These are phyloP conservation scores for Pyrgus malvae DNA, from an alignment of 2,888 invertebrate genomes.

Conservation along the genomic window DNA sequence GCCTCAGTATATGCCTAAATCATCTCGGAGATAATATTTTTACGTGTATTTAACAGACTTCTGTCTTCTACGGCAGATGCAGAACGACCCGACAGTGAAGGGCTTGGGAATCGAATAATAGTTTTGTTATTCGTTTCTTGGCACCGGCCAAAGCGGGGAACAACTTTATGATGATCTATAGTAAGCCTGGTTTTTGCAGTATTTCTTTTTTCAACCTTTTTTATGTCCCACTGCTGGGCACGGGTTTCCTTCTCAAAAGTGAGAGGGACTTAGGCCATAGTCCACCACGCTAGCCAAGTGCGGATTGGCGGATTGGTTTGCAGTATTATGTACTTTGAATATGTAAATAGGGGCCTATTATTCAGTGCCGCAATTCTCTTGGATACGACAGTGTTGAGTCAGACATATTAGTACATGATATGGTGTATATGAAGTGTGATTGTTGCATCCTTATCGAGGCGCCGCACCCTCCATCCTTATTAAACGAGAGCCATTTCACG, in stretches of 20 bases:
- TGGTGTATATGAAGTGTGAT: conserved; percentile 50
- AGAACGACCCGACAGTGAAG: conserved; percentile 12
- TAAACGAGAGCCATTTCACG: conserved; percentile 40
- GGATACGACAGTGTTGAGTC: conserved; percentile 1
- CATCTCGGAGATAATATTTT: conserved; percentile 69
- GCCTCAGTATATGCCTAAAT: conserved; percentile 77
- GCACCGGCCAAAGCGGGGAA: conserved; percentile 15
- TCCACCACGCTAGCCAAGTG: no score
- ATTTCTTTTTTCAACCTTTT: no score
- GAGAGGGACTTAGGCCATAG: no score
- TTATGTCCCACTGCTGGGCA: no score
- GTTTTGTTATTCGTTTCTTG: conserved; percentile 24
- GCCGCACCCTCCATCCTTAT: conserved; percentile 75
- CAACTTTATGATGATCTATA: conserved; percentile 25
- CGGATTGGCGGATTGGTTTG: no score
- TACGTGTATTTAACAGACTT: conserved; percentile 40
- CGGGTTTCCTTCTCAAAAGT: no score
- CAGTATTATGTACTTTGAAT: neutral
- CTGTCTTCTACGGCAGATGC: conserved; percentile 16
- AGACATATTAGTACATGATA: conserved; percentile 31
- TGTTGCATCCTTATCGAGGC: conserved; percentile 65
- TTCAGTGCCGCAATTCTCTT: conserved; percentile 3
- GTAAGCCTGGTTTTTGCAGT: conserved; percentile 6
- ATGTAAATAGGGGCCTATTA: neutral
- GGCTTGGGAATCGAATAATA: conserved; percentile 21